phyloP scores from a whole-genome alignment of 2,888 invertebrate species.

The Drosophila fungiperda region DNA sequence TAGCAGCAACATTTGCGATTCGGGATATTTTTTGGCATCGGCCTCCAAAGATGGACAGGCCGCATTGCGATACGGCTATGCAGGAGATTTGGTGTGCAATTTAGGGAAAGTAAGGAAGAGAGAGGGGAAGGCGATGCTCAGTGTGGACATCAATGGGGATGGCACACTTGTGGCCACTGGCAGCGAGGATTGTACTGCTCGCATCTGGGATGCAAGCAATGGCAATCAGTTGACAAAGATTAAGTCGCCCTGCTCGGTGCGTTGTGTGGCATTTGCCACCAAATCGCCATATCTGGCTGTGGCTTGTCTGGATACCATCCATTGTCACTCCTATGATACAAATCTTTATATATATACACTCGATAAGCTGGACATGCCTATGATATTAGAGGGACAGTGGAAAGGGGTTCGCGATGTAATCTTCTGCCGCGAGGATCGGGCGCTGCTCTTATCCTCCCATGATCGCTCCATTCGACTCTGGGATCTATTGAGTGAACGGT shows the following conservation, averaged over 20 bases:
- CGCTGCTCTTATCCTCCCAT: slow-evolving; percentile 94
- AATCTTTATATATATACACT: slow-evolving; percentile 93
- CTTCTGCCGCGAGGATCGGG: slow-evolving; percentile 92
- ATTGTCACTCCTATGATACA: slow-evolving; percentile 86
- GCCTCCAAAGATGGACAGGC: slow-evolving; percentile 92
- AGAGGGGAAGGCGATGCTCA: slow-evolving; percentile 95
- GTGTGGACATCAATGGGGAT: slow-evolving; percentile 94
- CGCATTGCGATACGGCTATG: slow-evolving; percentile 97
- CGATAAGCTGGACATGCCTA: slow-evolving; percentile 86
- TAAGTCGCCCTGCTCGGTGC: slow-evolving; percentile 93
- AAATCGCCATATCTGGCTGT: slow-evolving; percentile 91
- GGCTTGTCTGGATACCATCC: slow-evolving; percentile 91
- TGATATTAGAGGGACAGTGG: slow-evolving; percentile 90
- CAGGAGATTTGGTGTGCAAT: slow-evolving; percentile 98
- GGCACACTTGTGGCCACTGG: slow-evolving; percentile 96
- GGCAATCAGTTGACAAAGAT: slow-evolving; percentile 93
- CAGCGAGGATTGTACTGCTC: slow-evolving; percentile 96
- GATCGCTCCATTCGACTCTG: slow-evolving; percentile 95
- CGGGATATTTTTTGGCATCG: slow-evolving; percentile 54
- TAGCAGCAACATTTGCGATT: slow-evolving; percentile 37
- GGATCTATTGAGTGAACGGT: slow-evolving; percentile 89
- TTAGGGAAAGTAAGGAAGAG: slow-evolving; percentile 88
- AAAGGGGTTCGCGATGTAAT: slow-evolving; percentile 92
- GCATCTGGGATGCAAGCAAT: slow-evolving; percentile 95
- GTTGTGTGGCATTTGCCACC: slow-evolving; percentile 94